Evolutionary conservation across 1,140 invertebrate species (phyloP).

Genomic region (Pseudobourletiella spinata): DNA sequence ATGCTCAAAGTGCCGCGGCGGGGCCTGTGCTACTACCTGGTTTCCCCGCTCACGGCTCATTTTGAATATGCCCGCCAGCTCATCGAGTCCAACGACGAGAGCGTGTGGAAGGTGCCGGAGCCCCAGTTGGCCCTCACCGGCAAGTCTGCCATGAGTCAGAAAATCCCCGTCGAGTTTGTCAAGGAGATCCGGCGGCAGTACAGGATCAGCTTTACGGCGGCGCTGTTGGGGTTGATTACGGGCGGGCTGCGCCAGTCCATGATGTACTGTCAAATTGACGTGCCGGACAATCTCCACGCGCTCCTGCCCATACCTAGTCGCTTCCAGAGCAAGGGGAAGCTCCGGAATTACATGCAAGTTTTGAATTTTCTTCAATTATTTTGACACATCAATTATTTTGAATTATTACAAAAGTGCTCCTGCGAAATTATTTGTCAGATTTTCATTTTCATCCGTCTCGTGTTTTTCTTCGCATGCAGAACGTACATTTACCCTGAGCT

Average conservation of each 20-base stretch:
- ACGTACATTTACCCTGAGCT: background rate
- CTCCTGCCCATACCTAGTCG: background rate
- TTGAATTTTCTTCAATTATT: background rate
- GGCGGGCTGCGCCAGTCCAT: background rate
- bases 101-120: background rate
- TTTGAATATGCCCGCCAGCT: background rate
- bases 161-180: background rate
- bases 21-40: background rate
- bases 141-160: background rate
- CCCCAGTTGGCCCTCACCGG: background rate
- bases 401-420: background rate
- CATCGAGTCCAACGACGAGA: background rate
- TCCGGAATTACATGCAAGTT: conserved; percentile 1
- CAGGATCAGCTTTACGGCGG: background rate
- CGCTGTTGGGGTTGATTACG: background rate
- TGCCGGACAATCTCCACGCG: background rate
- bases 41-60: background rate
- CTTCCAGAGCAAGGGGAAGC: background rate
- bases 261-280: background rate
- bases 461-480: background rate
- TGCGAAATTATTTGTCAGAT: background rate
- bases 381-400: background rate
- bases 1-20: background rate
- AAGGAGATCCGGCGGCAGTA: background rate
- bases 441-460: background rate